A percentile compares a stretch with the other conserved stretches of the same genome.
Evolutionary conservation across 2,797 vertebrate genomes (phyloP).

Genomic region (Fistularia commersonii): DNA sequence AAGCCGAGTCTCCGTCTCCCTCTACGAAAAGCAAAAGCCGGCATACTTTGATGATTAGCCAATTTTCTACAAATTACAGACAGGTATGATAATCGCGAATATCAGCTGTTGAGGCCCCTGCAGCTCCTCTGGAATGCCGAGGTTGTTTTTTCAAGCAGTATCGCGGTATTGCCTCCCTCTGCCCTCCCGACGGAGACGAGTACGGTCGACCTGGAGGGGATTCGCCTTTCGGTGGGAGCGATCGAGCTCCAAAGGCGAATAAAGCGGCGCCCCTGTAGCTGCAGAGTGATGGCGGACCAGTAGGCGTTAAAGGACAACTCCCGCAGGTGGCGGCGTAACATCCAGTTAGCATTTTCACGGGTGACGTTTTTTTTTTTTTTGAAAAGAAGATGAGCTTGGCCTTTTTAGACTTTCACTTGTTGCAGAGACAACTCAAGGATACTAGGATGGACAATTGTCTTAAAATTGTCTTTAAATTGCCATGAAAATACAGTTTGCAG

Average conservation of each 20-base stretch:
- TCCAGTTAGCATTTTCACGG: conserved; percentile 68
- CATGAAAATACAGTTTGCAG: no score
- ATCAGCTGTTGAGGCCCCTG: conserved; percentile 16
- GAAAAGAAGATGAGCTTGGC: not conserved
- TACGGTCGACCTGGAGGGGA: conserved; percentile 52
- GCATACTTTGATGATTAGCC: conserved; percentile 47
- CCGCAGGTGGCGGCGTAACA: conserved; percentile 57
- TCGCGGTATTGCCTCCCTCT: conserved; percentile 51
- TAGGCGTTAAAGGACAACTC: conserved; percentile 50
- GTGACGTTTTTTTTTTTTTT: conserved; percentile 35
- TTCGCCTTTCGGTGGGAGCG: conserved; percentile 26
- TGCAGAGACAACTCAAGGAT: no score
- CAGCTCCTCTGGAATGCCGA: conserved; percentile 44
- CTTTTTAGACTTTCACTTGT: not conserved
- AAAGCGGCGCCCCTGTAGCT: conserved; percentile 31
- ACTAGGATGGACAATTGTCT: no score
- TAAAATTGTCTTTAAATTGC: no score
- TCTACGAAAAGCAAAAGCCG: conserved; percentile 40
- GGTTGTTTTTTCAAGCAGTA: conserved; percentile 51
- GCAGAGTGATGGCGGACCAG: conserved; percentile 35
- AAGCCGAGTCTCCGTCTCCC: conserved; percentile 6
- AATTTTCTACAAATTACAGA: conserved; percentile 49
- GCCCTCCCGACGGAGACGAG: conserved; percentile 44
- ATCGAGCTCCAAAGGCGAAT: conserved; percentile 37
- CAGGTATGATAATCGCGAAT: conserved; percentile 56